Evolutionary conservation across 2,888 invertebrate genomes (phyloP), one percentile per base, ranked within the genome.

Genomic region (Barypeithes pellucidus): DNA sequence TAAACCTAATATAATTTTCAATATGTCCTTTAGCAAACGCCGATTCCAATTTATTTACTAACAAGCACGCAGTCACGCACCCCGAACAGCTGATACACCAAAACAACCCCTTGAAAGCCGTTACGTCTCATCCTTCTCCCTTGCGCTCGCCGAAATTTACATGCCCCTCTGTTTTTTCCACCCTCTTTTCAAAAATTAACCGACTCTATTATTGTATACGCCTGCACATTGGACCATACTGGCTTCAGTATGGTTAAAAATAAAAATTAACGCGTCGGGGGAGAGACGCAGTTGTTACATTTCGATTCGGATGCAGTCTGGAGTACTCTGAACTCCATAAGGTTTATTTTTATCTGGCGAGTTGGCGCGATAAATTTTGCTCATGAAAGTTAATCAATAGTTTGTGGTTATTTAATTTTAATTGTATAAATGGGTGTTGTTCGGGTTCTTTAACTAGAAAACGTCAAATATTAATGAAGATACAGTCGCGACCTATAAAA

Each of bases 41-140:
- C 33, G 54, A 54, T 54, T 54, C 54, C 29, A 16, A 14, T 16
- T 33, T 54, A 29, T 54, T 33, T 33, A 54, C 29, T 29, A 52
- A 52, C 11, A 16, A 14, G 16, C 50, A 50, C 63, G 50, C 33
- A 63, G 22, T 11, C 50, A 50, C 63, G 50, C 33, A 63, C 63
- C 33, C 47, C 47, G 29, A 63, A 63, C 63, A 63, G 63, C 63
- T 63, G 63, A 63, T 24, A 9, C 18, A 47, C 47, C 9, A 14
- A 41, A 59, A 59, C 60, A 18, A 60, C 63, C 63, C 45, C 33
- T 16, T n/a, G 7, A 1, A 16, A 29, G n/a, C 16, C 33, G 18
- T 20, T 33, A 14, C 47, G 33, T 50, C 16, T 33, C 24, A 12
- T 29, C 14, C 61, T n/a, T 39, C 43, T 61, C 41, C 22, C 41